phyloP scores from a whole-genome alignment of 2,888 invertebrate species.

The Apeira syringaria region DNA sequence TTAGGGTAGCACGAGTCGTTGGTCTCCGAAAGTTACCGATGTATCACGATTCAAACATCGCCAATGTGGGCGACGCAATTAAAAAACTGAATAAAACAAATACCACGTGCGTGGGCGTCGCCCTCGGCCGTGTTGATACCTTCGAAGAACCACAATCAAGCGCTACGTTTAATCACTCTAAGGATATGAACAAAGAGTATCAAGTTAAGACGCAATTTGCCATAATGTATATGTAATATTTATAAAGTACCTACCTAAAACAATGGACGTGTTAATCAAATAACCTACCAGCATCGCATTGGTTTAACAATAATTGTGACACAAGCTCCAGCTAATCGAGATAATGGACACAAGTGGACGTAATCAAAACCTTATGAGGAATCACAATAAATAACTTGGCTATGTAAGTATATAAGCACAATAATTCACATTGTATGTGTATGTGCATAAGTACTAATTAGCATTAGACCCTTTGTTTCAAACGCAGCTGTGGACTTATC shows the following conservation, averaged over 20 bases:
- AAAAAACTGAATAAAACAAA: slow-evolving; percentile 65
- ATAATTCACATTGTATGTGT: slow-evolving; percentile 58
- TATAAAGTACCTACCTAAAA: slow-evolving; percentile 24
- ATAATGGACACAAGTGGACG: slow-evolving; percentile 61
- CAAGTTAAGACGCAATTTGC: slow-evolving; percentile 2
- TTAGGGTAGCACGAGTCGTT: slow-evolving; percentile 29
- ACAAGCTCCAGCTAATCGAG: slow-evolving; percentile 54
- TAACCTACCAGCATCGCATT: slow-evolving; percentile 14
- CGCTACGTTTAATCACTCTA: slow-evolving; percentile 12
- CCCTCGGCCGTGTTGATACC: slow-evolving; percentile 32
- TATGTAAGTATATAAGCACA: slow-evolving; percentile 42
- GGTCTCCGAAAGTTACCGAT: slow-evolving; percentile 31
- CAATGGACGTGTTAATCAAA: slow-evolving; percentile 25
- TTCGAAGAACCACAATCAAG: slow-evolving; percentile 21
- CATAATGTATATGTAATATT: slow-evolving; percentile 16
- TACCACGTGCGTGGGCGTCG: slow-evolving; percentile 58
- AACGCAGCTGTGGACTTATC: slow-evolving; percentile 77
- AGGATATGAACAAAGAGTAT: slow-evolving; percentile 14
- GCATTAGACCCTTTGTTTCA: slow-evolving; percentile 73
- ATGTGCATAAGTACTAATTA: too few species aligned
- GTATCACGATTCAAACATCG: slow-evolving; percentile 19
- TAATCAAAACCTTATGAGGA: slow-evolving; percentile 54
- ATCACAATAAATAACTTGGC: slow-evolving; percentile 40
- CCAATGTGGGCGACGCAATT: slow-evolving; percentile 67
- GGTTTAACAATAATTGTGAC: slow-evolving; percentile 46